Evolutionary conservation across 2,888 invertebrate genomes (phyloP).

Genomic region (Gastracanthus pulcherrimus): DNA sequence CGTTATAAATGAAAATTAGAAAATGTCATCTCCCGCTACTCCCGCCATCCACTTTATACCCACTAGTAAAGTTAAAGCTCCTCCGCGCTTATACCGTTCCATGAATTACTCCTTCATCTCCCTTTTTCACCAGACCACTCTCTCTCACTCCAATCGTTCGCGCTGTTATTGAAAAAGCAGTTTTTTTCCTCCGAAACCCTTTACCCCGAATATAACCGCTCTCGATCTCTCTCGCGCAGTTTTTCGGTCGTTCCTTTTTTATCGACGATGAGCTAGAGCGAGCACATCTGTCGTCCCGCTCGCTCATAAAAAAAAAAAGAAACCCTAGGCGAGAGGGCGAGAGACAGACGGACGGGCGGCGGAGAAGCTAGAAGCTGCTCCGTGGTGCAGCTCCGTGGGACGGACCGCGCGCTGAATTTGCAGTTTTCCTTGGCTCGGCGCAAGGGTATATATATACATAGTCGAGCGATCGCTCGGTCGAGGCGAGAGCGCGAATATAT

Average conservation of each 20-base stretch:
- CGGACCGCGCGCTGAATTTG: conserved; percentile 53
- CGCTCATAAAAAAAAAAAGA: conserved; percentile 50
- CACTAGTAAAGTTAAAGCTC: not conserved
- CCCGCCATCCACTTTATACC: not conserved
- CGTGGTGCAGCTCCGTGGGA: not conserved
- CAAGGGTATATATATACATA: conserved; percentile 2
- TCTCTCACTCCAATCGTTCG: conserved; percentile 12
- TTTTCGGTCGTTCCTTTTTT: conserved; percentile 11
- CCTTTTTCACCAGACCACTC: not conserved
- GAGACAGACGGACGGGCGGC: not conserved
- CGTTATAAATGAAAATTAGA: conserved; percentile 39
- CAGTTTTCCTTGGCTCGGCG: conserved; percentile 56
- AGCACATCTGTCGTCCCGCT: conserved; percentile 67
- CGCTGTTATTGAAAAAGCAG: conserved; percentile 37
- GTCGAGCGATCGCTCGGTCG: conserved; percentile 8
- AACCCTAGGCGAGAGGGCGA: not conserved
- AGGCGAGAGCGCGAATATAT: conserved; percentile 35
- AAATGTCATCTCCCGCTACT: conserved; percentile 12
- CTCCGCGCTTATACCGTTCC: not conserved
- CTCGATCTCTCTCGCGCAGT: not conserved
- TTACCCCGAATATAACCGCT: not conserved
- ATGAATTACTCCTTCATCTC: conserved; percentile 8
- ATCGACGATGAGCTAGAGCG: conserved; percentile 58
- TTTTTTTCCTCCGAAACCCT: conserved; percentile 32
- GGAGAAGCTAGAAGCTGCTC: not conserved